Percentiles rank a stretch among this genome's conserved stretches.
phyloP scores from a whole-genome alignment of 2,113 vertebrate species.

The Isurus oxyrinchus region DNA sequence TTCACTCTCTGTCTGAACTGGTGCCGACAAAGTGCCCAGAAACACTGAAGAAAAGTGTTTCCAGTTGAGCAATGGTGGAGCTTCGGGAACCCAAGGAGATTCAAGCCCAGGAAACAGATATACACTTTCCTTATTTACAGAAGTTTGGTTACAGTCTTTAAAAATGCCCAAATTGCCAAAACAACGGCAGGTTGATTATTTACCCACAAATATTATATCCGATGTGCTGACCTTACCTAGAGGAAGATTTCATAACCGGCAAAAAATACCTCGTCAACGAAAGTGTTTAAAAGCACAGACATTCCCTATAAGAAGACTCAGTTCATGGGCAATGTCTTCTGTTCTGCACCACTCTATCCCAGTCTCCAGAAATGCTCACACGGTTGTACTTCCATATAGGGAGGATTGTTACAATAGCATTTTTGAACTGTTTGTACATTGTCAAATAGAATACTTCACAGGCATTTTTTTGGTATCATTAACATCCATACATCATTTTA shows the following conservation, averaged over 20 bases:
- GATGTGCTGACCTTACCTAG: neutral
- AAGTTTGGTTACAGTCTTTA: neutral
- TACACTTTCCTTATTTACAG: neutral
- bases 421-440: conserved; percentile 34
- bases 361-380: neutral
- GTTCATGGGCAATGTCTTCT: neutral
- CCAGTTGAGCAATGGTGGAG: neutral
- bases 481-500: conserved; percentile 34
- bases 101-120: neutral
- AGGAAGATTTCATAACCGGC: neutral
- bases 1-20: neutral
- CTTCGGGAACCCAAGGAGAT: neutral
- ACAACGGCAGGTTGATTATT: neutral
- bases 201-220: neutral
- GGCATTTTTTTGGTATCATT: conserved; percentile 11
- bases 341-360: neutral
- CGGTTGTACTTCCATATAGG: conserved; percentile 24
- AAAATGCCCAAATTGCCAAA: neutral
- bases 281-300: neutral
- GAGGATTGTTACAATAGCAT: conserved; percentile 31
- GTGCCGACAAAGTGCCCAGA: neutral
- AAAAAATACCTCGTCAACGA: neutral
- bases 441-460: conserved; percentile 33
- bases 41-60: neutral
- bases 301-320: neutral